These are phyloP conservation scores for Misgurnus mizolepis DNA, from an alignment of 2,113 vertebrate genomes.

Conservation along the genomic window DNA sequence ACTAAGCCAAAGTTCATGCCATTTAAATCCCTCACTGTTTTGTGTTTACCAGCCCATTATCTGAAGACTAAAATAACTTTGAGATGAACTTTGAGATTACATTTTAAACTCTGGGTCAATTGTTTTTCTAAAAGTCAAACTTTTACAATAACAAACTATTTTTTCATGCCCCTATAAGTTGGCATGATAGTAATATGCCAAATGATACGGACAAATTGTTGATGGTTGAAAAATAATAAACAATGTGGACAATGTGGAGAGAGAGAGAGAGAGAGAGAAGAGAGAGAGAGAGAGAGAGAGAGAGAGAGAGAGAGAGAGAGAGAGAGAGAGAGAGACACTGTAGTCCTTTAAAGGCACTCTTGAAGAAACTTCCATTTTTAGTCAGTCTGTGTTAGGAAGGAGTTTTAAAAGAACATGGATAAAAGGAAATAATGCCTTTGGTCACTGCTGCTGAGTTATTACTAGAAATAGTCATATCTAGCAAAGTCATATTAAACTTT, in stretches of 20 bases:
- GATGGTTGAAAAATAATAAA: not conserved
- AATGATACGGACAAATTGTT: no score
- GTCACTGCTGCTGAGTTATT: not conserved
- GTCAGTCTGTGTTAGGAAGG: constrained; percentile 42
- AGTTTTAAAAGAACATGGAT: constrained; percentile 25
- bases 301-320: constrained; percentile 29
- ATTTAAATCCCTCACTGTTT: not conserved
- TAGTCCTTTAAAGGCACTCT: constrained; percentile 66
- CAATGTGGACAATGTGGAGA: no score
- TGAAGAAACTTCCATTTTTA: constrained; percentile 64
- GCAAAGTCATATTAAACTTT: no score
- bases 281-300: no score
- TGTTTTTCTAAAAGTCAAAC: no score
- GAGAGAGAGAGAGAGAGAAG: no score
- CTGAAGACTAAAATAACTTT: not conserved
- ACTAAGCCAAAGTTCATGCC: not conserved
- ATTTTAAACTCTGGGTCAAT: no score
- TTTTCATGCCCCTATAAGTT: no score
- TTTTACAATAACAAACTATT: no score
- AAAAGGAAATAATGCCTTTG: not conserved
- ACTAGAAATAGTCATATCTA: not conserved
- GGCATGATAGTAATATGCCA: no score
- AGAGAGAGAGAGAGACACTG: constrained; percentile 27
- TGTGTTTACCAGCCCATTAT: not conserved
- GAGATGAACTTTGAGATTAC: not conserved